These are phyloP conservation scores for Agriopis marginaria DNA, from an alignment of 2,888 invertebrate species.

Conservation along the genomic window DNA sequence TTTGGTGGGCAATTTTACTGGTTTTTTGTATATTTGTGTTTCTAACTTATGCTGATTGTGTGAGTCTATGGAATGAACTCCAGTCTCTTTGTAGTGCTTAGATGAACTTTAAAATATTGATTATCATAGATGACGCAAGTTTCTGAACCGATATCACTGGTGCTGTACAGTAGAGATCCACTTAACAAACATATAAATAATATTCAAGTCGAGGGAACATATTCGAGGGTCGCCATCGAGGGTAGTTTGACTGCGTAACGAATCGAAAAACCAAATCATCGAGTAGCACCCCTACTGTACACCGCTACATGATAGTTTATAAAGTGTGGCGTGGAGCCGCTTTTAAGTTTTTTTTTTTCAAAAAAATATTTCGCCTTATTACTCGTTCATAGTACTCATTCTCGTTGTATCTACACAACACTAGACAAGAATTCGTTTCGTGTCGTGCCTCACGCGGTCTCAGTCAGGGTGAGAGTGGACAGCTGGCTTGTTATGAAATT, in stretches of 20 bases:
- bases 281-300: slow-evolving; percentile 84
- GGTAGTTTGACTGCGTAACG: slow-evolving; percentile 87
- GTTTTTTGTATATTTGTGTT: too few relatives aligned
- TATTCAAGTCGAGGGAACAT: slow-evolving; percentile 85
- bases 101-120: too few relatives aligned
- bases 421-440: too few relatives aligned
- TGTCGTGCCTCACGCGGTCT: too few relatives aligned
- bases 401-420: too few relatives aligned
- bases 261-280: slow-evolving; percentile 87
- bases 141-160: slow-evolving; percentile 17
- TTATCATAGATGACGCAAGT: neutral
- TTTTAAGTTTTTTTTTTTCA: neutral
- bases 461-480: too few relatives aligned
- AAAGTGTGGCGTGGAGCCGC: slow-evolving; percentile 62
- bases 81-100: too few relatives aligned
- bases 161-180: slow-evolving; percentile 69
- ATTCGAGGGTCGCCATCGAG: slow-evolving; percentile 82
- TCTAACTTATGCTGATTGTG: too few relatives aligned
- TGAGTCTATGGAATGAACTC: too few relatives aligned
- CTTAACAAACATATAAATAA: slow-evolving; percentile 87
- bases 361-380: neutral
- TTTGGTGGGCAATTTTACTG: too few relatives aligned
- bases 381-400: too few relatives aligned
- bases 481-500: too few relatives aligned
- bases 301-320: slow-evolving; percentile 84